Base-by-base conservation (phyloP, 2,113 vertebrate species). In the Epinephelus cyanopodus region DNA sequence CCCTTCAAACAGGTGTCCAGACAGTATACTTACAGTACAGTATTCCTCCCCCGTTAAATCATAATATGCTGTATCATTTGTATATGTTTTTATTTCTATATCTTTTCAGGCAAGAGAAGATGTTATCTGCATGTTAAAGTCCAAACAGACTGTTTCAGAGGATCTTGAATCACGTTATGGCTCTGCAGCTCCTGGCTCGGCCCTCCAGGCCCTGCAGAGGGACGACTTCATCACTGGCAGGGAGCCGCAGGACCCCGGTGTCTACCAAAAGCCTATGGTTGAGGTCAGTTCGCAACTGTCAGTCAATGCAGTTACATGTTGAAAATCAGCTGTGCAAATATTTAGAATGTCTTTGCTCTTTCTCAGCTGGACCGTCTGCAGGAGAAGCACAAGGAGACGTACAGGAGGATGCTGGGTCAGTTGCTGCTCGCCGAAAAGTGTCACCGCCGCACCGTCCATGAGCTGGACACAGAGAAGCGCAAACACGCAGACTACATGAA, bases 401-500 rank as follows among this genome's bases (percentile, higher is more conserved):
- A 99, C 82, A 94, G 97, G 45, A 97, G 97, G 81, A 99, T 99
- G 98, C 94, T 99, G 74, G 97, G 99, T 33, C 98, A 99, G 94
- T 94, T 99, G 77, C 96, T 99, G 54, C 86, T 99, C 77, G 97
- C 97, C 0, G 98, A 99, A 58, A 99, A 99, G 94, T 97, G 97
- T 83, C 98, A 99, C 87, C 91, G 97, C 1, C 97, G 95, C 80
- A 99, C 98, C 0, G 96, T 99, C 75, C 96, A 97, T 0, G 98
- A 99, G 93, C 87, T 99, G 54, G 97, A 99, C 87, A 96, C 94
- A 0, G 98, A 99, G 95, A 99, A 98, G 79, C 96, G 96, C 63
- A 99, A 99, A 58, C 98, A 99, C 12, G 96, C 86, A 0, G 98
- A 99, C 92, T 99, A 99, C 95, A 99, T 99, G 98, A 97, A 97